Base-by-base conservation (phyloP, 2,888 invertebrate genomes). In the Iphiclides podalirius region DNA sequence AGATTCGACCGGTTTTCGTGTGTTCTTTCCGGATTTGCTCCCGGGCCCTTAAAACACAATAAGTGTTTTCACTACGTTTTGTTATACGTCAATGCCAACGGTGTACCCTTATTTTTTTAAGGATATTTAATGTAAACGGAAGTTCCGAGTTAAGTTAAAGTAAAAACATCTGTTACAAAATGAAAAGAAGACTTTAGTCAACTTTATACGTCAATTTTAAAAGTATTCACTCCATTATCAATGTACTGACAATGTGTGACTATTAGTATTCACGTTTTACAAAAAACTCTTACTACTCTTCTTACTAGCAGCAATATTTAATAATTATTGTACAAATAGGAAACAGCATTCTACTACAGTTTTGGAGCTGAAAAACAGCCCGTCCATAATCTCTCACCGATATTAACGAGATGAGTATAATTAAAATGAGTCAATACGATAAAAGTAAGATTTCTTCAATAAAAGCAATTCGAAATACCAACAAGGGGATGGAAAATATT, bases 401-500 rank as follows among this genome's bases (percentile, higher is more conserved):
- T n/a, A n/a, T n/a, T n/a, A n/a, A n/a, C n/a, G n/a, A n/a, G n/a
- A n/a, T n/a, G n/a, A n/a, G n/a, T n/a, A n/a, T n/a, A n/a, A n/a
- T n/a, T n/a, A n/a, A n/a, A n/a, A n/a, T n/a, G n/a, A n/a, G n/a
- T n/a, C n/a, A n/a, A n/a, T n/a, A n/a, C n/a, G n/a, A n/a, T n/a
- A n/a, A n/a, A n/a, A n/a, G n/a, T n/a, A n/a, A n/a, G n/a, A n/a
- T n/a, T n/a, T n/a, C n/a, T n/a, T n/a, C 8, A 28, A 28, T n/a
- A n/a, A 2, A 31, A 12, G n/a, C 31, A 11, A 31, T 8, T 12
- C 11, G 1, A 11, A 31, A 31, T 28, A 9, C n/a, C 1, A 31
- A 11, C 9, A 7, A 14, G 9, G n/a, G n/a, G 11, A 28, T 31
- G n/a, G 26, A 47, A 41, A 36, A 38, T 11, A 23, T 6, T 48